A percentile compares a stretch with the other conserved stretches of the same genome.
These are phyloP conservation scores for Gymnocypris eckloni DNA, from an alignment of 2,797 vertebrate species.

Conservation along the genomic window DNA sequence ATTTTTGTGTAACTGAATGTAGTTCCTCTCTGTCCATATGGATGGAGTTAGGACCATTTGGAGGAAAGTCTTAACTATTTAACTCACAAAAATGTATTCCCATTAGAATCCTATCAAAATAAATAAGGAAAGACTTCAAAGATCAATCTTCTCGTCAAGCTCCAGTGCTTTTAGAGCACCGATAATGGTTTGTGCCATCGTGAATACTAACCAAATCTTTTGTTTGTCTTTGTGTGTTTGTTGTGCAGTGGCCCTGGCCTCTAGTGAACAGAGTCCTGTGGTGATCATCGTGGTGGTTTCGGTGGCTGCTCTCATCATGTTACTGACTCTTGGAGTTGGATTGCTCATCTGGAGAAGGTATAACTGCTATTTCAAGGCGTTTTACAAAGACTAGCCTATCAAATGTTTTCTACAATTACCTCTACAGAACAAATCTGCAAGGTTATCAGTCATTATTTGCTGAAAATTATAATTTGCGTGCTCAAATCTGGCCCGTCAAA, in stretches of 20 bases:
- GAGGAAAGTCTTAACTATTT: neutral
- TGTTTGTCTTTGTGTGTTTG: constrained; percentile 44
- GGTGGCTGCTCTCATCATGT: constrained; percentile 86
- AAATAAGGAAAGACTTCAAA: constrained; percentile 34
- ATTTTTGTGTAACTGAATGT: neutral
- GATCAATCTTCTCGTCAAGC: constrained; percentile 49
- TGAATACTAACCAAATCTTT: constrained; percentile 57
- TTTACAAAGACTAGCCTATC: neutral
- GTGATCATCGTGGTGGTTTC: constrained; percentile 87
- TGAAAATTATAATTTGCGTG: neutral
- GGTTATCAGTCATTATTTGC: neutral
- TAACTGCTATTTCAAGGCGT: constrained; percentile 24
- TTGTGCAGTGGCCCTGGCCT: constrained; percentile 80
- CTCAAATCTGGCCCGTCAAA: neutral
- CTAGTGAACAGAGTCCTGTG: constrained; percentile 88
- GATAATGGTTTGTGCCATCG: constrained; percentile 35
- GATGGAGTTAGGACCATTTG: neutral
- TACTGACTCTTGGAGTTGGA: constrained; percentile 85
- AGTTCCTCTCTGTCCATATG: neutral
- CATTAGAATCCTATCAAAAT: constrained; percentile 40
- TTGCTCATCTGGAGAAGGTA: constrained; percentile 94
- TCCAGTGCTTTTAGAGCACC: constrained; percentile 45
- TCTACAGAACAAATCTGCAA: neutral
- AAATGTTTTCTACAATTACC: neutral
- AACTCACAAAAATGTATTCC: constrained; percentile 1